phyloP scores from a whole-genome alignment of 2,113 vertebrate species.

The Cynocephalus volans region DNA sequence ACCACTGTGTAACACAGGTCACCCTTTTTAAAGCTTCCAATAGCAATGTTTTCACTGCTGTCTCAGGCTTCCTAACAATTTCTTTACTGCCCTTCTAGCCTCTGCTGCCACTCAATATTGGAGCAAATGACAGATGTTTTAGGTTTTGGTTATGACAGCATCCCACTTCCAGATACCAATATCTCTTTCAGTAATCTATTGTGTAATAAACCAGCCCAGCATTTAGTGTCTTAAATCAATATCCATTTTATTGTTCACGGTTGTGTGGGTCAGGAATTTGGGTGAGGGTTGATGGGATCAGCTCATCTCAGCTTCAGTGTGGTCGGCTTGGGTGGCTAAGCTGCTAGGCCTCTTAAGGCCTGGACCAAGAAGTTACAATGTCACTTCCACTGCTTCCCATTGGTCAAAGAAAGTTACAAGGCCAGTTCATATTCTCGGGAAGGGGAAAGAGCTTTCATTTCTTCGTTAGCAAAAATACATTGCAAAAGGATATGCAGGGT shows the following conservation, averaged over 20 bases:
- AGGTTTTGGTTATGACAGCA: neutral
- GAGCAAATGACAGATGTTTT: neutral
- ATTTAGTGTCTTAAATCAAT: neutral
- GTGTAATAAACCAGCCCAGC: neutral
- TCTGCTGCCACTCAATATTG: neutral
- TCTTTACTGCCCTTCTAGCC: neutral
- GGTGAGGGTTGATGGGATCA: neutral
- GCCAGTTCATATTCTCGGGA: neutral
- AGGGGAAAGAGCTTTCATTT: neutral
- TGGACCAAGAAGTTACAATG: neutral
- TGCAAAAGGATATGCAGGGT: neutral
- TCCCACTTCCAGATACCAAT: neutral
- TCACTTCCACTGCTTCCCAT: neutral
- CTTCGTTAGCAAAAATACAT: neutral
- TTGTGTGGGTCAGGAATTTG: neutral
- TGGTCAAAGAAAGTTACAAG: neutral
- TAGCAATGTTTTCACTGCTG: neutral
- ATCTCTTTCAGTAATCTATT: neutral
- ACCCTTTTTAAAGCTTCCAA: neutral
- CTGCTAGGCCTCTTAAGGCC: neutral
- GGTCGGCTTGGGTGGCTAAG: neutral
- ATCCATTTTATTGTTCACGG: neutral
- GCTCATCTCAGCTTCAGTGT: neutral
- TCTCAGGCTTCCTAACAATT: neutral
- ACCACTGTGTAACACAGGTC: neutral